Conservation (phyloP, 2,113 vertebrate genomes). For the Protobothrops mucrosquamatus region DNA sequence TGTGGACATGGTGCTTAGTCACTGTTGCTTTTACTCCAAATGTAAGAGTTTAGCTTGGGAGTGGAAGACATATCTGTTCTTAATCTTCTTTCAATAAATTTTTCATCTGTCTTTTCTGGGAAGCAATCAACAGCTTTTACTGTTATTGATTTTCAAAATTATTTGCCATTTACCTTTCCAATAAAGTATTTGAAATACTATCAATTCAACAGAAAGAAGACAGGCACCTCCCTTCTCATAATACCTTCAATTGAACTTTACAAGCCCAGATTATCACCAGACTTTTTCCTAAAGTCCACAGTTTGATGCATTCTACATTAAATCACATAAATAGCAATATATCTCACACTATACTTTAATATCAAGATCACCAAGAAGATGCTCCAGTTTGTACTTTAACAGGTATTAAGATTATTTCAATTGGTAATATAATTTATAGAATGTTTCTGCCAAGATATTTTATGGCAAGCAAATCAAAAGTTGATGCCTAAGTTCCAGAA, state of each 20-base stretch:
- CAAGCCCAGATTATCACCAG: constrained; percentile 33
- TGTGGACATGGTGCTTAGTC: constrained; percentile 53
- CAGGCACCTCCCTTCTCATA: neutral
- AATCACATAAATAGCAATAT: constrained; percentile 18
- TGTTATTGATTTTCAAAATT: neutral
- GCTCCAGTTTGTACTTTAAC: constrained; percentile 17
- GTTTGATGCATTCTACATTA: constrained; percentile 48
- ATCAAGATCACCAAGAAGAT: constrained; percentile 17
- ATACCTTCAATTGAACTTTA: constrained; percentile 41
- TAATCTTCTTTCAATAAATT: constrained; percentile 33
- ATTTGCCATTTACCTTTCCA: neutral
- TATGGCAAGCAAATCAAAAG: constrained; percentile 50
- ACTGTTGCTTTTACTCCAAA: constrained; percentile 23
- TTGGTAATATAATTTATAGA: constrained; percentile 26
- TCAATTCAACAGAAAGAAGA: constrained; percentile 24
- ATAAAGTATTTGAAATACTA: constrained; percentile 21
- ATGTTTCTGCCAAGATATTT: constrained; percentile 37
- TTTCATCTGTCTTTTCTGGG: constrained; percentile 19
- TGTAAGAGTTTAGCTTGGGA: constrained; percentile 24
- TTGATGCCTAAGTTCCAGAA: constrained; percentile 18
- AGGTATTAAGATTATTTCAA: constrained; percentile 23
- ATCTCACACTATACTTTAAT: constrained; percentile 14
- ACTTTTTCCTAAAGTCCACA: constrained; percentile 10
- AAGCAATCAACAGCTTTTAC: constrained; percentile 32
- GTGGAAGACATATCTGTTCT: constrained; percentile 10